Evolutionary conservation across 92 coral and sea anemone genomes (phyloP).

Genomic region (Epizoanthus ramosus): DNA sequence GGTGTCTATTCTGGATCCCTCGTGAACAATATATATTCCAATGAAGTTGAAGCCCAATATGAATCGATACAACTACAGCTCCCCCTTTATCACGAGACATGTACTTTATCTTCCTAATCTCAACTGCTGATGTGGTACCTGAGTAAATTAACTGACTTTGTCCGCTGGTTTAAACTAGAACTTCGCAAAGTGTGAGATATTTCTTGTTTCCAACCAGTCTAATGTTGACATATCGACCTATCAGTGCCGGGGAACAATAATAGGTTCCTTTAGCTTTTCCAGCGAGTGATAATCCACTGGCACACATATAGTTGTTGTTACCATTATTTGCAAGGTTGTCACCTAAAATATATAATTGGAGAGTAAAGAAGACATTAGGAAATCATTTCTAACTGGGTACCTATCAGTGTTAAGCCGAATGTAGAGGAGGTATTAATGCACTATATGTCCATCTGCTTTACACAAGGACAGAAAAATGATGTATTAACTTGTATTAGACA

Average conservation of each 20-base stretch:
- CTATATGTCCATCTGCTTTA: not conserved
- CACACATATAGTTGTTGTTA: not conserved
- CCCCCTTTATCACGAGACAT: too few relatives aligned
- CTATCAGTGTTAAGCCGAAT: too few relatives aligned
- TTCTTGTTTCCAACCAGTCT: slow-evolving; percentile 2
- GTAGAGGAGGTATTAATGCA: not conserved
- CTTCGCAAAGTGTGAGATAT: slow-evolving; percentile 17
- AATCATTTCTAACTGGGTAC: not conserved
- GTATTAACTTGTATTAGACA: not conserved
- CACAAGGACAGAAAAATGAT: not conserved
- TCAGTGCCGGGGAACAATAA: not conserved
- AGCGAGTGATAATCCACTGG: not conserved
- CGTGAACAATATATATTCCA: too few relatives aligned
- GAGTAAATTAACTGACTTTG: not conserved
- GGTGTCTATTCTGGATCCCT: too few relatives aligned
- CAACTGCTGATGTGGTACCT: too few relatives aligned
- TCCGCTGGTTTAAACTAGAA: not conserved
- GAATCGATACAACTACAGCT: too few relatives aligned
- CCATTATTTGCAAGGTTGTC: slow-evolving; percentile 7
- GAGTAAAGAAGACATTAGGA: too few relatives aligned
- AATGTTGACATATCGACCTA: slow-evolving; percentile 10
- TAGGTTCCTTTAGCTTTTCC: not conserved
- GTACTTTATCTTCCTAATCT: too few relatives aligned
- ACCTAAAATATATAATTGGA: not conserved
- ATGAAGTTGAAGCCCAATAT: too few relatives aligned